Conservation (phyloP, 2,113 vertebrate genomes). For the Lepus americanus region DNA sequence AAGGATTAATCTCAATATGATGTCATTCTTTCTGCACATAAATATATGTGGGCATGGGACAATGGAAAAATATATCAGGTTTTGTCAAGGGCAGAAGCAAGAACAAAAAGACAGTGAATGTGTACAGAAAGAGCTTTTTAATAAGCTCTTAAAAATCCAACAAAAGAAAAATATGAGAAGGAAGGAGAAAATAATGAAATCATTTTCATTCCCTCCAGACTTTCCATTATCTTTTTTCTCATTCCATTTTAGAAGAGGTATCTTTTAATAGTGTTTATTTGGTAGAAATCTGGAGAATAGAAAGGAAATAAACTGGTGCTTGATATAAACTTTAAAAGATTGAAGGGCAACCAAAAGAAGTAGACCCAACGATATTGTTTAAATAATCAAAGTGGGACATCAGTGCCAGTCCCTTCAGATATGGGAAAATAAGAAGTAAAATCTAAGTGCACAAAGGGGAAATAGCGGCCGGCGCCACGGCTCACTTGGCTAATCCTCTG, state of each 20-base stretch:
- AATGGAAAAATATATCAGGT: slow-evolving; percentile 51
- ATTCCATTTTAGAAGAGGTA: slow-evolving; percentile 44
- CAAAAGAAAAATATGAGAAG: slow-evolving; percentile 51
- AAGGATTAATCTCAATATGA: slow-evolving; percentile 52
- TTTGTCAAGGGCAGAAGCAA: slow-evolving; percentile 58
- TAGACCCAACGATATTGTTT: slow-evolving; percentile 8
- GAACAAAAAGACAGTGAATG: slow-evolving; percentile 24
- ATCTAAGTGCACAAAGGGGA: slow-evolving; percentile 54
- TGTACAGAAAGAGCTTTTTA: slow-evolving; percentile 54
- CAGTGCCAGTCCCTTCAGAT: slow-evolving; percentile 61
- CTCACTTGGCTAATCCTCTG: too few species aligned
- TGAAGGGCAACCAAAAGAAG: slow-evolving; percentile 63
- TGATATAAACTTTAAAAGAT: slow-evolving; percentile 67
- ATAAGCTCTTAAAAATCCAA: slow-evolving; percentile 52
- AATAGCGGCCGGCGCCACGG: neutral
- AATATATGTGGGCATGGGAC: neutral
- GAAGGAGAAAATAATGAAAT: slow-evolving; percentile 64
- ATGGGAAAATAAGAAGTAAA: slow-evolving; percentile 60
- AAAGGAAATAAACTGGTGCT: slow-evolving; percentile 55
- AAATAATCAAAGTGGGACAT: slow-evolving; percentile 59
- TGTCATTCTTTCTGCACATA: slow-evolving; percentile 44
- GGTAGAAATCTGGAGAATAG: neutral
- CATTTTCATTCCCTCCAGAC: slow-evolving; percentile 52
- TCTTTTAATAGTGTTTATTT: slow-evolving; percentile 45
- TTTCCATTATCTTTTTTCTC: slow-evolving; percentile 21